Base-by-base conservation (phyloP, 2,888 invertebrate genomes). In the Philaethria dido region DNA sequence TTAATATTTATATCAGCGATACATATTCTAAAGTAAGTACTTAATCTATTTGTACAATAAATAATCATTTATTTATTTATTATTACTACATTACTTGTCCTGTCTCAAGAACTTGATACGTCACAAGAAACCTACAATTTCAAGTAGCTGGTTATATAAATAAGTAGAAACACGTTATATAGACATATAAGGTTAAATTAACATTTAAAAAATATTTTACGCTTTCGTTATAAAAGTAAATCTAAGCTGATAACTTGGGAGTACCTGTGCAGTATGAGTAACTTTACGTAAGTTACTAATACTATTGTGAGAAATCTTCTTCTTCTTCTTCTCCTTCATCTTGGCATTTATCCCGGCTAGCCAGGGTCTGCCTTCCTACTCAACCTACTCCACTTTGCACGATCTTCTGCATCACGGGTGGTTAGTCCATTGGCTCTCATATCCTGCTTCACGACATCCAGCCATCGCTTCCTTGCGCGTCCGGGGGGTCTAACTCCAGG, bases 21-120 rank as follows among this genome's bases (percentile, higher is more conserved):
- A 39, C 39, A 54, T 14, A 36, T 14, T 9, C 11, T 0, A 48
- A 22, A 48, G 6, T 14, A n/a, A 6, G 3, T 25, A 48, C 22
- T 8, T 25, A 13, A 48, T 48, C 8, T 25, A 25, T 9, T 0
- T 1, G 11, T 29, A 29, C 13, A 60, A 33, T 45, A n/a, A n/a
- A n/a, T n/a, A n/a, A n/a, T n/a, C n/a, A 14, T 33, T 33, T 29
- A 47, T 45, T 1, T 1, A 48, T 50, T 3, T 16, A 29, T 16
- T 2, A 5, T 52, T 44, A 55, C 63, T 61, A 47, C 60, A 65
- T 66, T 63, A 70, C 18, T 20, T 50, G 65, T 63, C 50, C 61
- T 62, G 60, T 63, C 68, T 69, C 45, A 70, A 66, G 55, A 70
- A 69, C 70, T 68, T 45, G 68, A 69, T 66, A 70, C 55, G 60